phyloP scores from a whole-genome alignment of 2,113 vertebrate species.

The Oxyruncus cristatus region DNA sequence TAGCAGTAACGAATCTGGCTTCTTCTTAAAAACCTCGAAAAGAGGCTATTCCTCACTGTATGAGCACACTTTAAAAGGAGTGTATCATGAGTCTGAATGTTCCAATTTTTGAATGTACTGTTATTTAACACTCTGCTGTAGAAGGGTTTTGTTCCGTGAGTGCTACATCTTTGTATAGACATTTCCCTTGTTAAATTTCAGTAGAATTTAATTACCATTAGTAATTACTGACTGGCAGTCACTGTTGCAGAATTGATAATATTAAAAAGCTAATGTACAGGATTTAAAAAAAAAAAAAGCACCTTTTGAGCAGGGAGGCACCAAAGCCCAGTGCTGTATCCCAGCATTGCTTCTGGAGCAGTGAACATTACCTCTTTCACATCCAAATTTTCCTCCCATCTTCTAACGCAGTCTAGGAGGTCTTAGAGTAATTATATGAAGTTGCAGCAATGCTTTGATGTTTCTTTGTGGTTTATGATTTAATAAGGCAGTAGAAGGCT shows the following conservation, averaged over 20 bases:
- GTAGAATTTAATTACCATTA: not conserved
- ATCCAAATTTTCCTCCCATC: not conserved
- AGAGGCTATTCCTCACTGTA: not conserved
- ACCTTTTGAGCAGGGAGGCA: not conserved
- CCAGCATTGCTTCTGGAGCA: not conserved
- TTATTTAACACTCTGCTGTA: not conserved
- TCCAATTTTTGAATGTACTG: not conserved
- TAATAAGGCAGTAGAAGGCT: not conserved
- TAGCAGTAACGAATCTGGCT: not conserved
- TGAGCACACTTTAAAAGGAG: not conserved
- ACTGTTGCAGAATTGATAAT: not conserved
- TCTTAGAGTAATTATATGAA: not conserved
- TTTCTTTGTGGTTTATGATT: slow-evolving; percentile 6
- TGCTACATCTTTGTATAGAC: not conserved
- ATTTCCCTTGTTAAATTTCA: not conserved
- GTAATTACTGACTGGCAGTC: not conserved
- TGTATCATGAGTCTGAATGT: not conserved
- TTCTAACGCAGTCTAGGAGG: not conserved
- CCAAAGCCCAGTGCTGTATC: fast-evolving
- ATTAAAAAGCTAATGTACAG: not conserved
- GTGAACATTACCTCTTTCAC: not conserved
- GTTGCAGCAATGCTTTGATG: not conserved
- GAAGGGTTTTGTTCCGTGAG: not conserved
- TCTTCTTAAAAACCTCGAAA: not conserved
- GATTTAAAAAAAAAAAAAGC: not conserved